These are phyloP conservation scores for Drosophila testacea DNA, from an alignment of 2,888 invertebrate species.

Conservation along the genomic window DNA sequence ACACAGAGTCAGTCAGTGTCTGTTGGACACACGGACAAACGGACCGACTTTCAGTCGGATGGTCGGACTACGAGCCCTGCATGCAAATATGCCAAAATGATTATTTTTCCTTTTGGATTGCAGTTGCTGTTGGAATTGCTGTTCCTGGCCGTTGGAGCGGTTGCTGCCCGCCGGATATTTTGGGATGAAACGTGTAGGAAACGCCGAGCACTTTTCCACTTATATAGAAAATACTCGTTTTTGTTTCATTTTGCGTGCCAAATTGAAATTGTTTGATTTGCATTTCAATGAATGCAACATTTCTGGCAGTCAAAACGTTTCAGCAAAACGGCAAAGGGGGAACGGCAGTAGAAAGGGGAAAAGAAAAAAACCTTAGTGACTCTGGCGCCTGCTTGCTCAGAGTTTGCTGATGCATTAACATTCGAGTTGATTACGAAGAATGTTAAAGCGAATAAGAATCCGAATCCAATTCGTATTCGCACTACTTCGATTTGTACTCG, in stretches of 20 bases:
- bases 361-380: slow-evolving; percentile 8
- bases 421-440: slow-evolving; percentile 59
- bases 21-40: slow-evolving; percentile 4
- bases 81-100: slow-evolving; percentile 80
- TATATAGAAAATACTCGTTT: slow-evolving; percentile 73
- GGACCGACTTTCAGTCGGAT: slow-evolving; percentile 6
- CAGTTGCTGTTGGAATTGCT: slow-evolving; percentile 51
- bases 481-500: background rate
- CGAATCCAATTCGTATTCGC: slow-evolving; percentile 24
- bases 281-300: slow-evolving; percentile 79
- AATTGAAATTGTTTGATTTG: slow-evolving; percentile 82
- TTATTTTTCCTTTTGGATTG: slow-evolving; percentile 69
- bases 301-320: slow-evolving; percentile 58
- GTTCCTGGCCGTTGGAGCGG: background rate
- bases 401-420: slow-evolving; percentile 72
- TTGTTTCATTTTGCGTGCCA: slow-evolving; percentile 78
- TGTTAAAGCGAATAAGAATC: slow-evolving; percentile 29
- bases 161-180: slow-evolving; percentile 48
- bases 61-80: slow-evolving; percentile 57
- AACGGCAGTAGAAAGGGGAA: background rate
- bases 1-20: slow-evolving; percentile 8
- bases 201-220: slow-evolving; percentile 67
- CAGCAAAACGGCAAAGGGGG: background rate
- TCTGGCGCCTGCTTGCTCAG: slow-evolving; percentile 27
- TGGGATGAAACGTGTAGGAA: slow-evolving; percentile 60